A percentile compares a stretch with the other conserved stretches of the same genome.
phyloP scores from a whole-genome alignment of 1,140 invertebrate species.

The Batillaria attramentaria region DNA sequence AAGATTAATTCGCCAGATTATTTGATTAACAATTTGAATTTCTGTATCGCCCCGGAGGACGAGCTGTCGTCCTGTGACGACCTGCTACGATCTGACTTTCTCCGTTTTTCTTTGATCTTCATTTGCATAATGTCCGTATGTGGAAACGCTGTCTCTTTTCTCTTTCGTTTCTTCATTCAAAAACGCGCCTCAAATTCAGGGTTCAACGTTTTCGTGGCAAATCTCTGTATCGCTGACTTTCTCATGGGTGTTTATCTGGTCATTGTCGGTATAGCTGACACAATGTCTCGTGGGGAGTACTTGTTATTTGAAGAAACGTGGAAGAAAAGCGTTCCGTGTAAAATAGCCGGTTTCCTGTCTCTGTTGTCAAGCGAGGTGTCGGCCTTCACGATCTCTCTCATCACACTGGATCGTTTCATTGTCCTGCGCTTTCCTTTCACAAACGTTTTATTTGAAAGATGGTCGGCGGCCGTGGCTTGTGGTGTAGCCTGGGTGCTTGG shows the following conservation, averaged over 20 bases:
- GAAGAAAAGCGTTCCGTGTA: slow-evolving; percentile 48
- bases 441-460: slow-evolving; percentile 24
- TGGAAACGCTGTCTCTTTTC: slow-evolving; percentile 36
- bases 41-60: neutral
- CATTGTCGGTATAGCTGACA: slow-evolving; percentile 28
- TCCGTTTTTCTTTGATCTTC: slow-evolving; percentile 41
- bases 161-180: slow-evolving; percentile 6
- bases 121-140: slow-evolving; percentile 36
- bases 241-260: slow-evolving; percentile 25
- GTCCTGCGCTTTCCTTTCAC: slow-evolving; percentile 50
- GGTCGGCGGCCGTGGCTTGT: slow-evolving; percentile 11
- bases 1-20: slow-evolving; percentile 14
- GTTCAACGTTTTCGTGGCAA: slow-evolving; percentile 43
- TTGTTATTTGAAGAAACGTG: slow-evolving; percentile 38
- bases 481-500: slow-evolving; percentile 30
- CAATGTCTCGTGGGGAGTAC: slow-evolving; percentile 48
- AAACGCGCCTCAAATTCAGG: slow-evolving; percentile 28
- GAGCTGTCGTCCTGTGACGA: slow-evolving; percentile 50
- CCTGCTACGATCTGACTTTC: slow-evolving; percentile 34
- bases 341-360: slow-evolving; percentile 53
- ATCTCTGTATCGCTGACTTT: slow-evolving; percentile 32
- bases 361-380: slow-evolving; percentile 56
- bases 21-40: neutral
- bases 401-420: slow-evolving; percentile 57
- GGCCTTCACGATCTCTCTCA: slow-evolving; percentile 52